Conservation (phyloP, 1,140 invertebrate species). For the Aphis craccivora region DNA sequence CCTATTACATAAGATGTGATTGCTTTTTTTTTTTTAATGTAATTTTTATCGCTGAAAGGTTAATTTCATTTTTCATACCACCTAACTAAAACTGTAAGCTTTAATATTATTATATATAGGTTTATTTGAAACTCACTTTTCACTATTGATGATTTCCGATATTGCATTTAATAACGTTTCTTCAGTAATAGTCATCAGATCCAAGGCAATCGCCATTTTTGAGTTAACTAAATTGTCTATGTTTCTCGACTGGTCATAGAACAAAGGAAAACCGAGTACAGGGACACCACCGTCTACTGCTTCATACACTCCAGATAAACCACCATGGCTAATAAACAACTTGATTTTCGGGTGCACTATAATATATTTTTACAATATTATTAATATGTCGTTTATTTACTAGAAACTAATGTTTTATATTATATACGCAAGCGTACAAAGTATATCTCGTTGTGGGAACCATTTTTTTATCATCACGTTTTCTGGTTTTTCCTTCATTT, state of each 20-base stretch:
- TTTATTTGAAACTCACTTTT: slow-evolving; percentile 2
- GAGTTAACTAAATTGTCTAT: slow-evolving; percentile 61
- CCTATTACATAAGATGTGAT: too few relatives aligned
- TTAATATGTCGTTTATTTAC: too few relatives aligned
- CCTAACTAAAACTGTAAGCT: slow-evolving; percentile 62
- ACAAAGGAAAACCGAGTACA: slow-evolving; percentile 74
- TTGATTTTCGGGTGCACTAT: slow-evolving; percentile 73
- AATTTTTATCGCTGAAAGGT: too few relatives aligned
- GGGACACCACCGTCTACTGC: slow-evolving; percentile 75
- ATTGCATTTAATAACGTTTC: slow-evolving; percentile 51
- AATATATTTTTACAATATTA: not conserved
- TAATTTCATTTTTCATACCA: too few relatives aligned
- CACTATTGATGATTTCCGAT: not conserved
- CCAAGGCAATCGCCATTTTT: slow-evolving; percentile 63
- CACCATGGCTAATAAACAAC: slow-evolving; percentile 76
- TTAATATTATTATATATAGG: too few relatives aligned
- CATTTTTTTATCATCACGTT: slow-evolving; percentile 66
- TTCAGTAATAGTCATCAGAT: slow-evolving; percentile 63
- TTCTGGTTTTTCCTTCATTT: slow-evolving; percentile 65
- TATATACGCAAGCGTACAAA: slow-evolving; percentile 60
- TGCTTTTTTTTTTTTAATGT: slow-evolving; percentile 61
- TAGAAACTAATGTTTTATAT: not conserved
- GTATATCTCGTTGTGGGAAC: slow-evolving; percentile 64
- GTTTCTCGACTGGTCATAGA: slow-evolving; percentile 70
- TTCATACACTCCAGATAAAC: slow-evolving; percentile 74